Conservation (phyloP, 2,113 vertebrate species). For the Epinephelus lanceolatus region DNA sequence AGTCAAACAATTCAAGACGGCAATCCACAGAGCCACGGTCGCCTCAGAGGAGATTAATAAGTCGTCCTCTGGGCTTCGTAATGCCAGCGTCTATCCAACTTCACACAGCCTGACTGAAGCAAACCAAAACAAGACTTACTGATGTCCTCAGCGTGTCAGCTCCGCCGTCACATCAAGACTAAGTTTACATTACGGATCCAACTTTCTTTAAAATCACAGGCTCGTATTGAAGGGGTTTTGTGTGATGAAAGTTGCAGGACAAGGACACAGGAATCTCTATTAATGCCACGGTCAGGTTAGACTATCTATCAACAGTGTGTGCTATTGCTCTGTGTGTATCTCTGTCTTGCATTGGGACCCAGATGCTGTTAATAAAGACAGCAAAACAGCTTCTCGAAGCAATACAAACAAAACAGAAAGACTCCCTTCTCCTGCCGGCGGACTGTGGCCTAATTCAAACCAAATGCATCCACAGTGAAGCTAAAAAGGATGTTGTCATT, state of each 20-base stretch:
- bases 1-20: conserved; percentile 62
- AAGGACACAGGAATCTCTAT: neutral
- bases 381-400: conserved; percentile 68
- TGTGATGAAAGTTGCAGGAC: neutral
- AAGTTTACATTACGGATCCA: conserved; percentile 25
- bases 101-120: conserved; percentile 46
- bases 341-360: conserved; percentile 41
- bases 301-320: conserved; percentile 8
- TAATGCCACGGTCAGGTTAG: neutral
- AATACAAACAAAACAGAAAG: conserved; percentile 41
- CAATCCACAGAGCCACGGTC: conserved; percentile 49
- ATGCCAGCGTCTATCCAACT: conserved; percentile 49
- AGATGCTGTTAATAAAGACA: conserved; percentile 71
- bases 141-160: conserved; percentile 48
- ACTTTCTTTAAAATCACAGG: conserved; percentile 23
- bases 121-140: conserved; percentile 58
- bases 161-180: conserved; percentile 18
- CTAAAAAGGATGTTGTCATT: conserved; percentile 13
- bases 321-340: neutral
- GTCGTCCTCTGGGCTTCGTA: conserved; percentile 42
- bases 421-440: conserved; percentile 11
- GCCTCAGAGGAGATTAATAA: conserved; percentile 59
- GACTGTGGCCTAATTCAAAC: conserved; percentile 29
- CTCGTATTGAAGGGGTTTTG: neutral
- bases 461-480: conserved; percentile 24